Percentiles rank a stretch among this genome's conserved stretches.
Evolutionary conservation across 2,888 invertebrate genomes (phyloP).

Genomic region (Hipparchia semele): DNA sequence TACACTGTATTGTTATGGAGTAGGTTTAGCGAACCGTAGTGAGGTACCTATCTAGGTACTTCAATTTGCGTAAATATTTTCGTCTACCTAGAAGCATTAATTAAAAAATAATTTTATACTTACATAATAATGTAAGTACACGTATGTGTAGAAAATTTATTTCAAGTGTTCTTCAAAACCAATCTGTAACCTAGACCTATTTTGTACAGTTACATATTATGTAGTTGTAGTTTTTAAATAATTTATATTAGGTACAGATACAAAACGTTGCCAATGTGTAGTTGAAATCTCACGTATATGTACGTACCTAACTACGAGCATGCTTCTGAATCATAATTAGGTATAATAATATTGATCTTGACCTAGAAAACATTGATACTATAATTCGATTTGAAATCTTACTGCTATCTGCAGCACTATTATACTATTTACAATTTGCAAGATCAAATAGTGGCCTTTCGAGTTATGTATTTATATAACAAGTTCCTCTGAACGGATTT

Average conservation of each 20-base stretch:
- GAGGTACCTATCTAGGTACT: too few species aligned
- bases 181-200: conserved; percentile 1
- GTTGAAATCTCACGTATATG: background rate
- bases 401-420: background rate
- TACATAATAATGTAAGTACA: too few species aligned
- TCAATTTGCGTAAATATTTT: too few species aligned
- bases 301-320: background rate
- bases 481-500: too few species aligned
- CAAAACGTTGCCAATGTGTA: background rate
- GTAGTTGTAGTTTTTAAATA: background rate
- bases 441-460: background rate
- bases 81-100: too few species aligned
- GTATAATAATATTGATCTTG: conserved; percentile 9
- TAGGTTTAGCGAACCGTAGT: too few species aligned
- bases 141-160: background rate
- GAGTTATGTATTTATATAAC: background rate
- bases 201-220: background rate
- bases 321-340: background rate
- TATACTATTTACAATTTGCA: background rate
- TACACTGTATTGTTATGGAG: too few species aligned
- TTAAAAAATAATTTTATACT: too few species aligned
- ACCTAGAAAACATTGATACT: background rate
- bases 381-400: background rate
- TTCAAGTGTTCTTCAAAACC: background rate
- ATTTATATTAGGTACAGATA: background rate